These are phyloP conservation scores for Macquaria ambigua DNA, from an alignment of 2,113 vertebrate species.

Conservation along the genomic window DNA sequence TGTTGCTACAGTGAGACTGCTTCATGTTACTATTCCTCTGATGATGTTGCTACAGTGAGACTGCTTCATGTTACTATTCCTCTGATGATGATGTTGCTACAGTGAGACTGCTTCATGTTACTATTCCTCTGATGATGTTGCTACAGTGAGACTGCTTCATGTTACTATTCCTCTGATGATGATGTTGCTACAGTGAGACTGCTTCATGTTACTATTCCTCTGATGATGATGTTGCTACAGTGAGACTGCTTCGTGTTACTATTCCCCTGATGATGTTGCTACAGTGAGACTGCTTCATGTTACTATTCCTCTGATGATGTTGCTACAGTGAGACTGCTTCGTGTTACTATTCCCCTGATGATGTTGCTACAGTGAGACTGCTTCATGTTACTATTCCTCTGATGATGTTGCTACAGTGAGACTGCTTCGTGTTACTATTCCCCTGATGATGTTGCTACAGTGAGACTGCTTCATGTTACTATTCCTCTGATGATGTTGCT, in stretches of 20 bases:
- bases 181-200: neutral
- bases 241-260: neutral
- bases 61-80: neutral
- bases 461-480: neutral
- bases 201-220: neutral
- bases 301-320: neutral
- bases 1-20: neutral
- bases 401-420: too few species aligned
- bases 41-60: too few species aligned
- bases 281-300: neutral
- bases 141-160: neutral
- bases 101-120: neutral
- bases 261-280: too few species aligned
- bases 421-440: neutral
- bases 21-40: neutral
- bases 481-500: too few species aligned
- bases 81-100: too few species aligned
- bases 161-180: neutral
- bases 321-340: neutral
- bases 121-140: neutral
- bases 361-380: neutral
- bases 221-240: too few species aligned
- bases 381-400: neutral
- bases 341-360: neutral
- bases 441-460: too few species aligned